These are phyloP conservation scores for Bujurquina vittata DNA, from an alignment of 2,113 vertebrate species.

Conservation along the genomic window DNA sequence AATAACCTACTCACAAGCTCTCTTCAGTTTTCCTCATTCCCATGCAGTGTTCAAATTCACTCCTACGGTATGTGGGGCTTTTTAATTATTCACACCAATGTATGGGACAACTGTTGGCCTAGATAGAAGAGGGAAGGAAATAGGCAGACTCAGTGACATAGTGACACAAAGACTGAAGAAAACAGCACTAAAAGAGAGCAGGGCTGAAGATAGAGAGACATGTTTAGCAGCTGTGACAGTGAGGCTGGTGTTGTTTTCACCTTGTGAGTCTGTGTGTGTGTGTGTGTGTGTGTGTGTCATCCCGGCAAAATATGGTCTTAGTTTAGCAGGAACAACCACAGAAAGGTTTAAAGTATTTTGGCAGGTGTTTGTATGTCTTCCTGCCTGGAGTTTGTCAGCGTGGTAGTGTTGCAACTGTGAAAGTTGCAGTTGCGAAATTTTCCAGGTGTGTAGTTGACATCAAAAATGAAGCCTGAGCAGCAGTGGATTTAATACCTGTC, in stretches of 20 bases:
- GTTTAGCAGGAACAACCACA: neutral
- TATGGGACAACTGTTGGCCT: slow-evolving; percentile 59
- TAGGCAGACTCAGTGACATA: neutral
- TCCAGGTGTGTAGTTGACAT: neutral
- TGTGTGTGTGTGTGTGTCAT: neutral
- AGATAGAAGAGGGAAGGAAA: slow-evolving; percentile 19
- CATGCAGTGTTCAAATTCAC: neutral
- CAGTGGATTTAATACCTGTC: neutral
- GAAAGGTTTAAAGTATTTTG: neutral
- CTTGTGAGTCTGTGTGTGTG: neutral
- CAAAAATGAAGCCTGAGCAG: neutral
- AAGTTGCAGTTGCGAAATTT: neutral
- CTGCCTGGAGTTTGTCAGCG: neutral
- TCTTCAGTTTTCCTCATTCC: neutral
- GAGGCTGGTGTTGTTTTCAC: neutral
- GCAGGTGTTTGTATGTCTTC: neutral
- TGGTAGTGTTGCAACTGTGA: neutral
- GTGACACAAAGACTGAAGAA: neutral
- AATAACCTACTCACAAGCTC: neutral
- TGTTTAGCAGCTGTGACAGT: slow-evolving; percentile 1
- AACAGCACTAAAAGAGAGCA: neutral
- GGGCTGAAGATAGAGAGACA: neutral
- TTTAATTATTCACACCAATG: slow-evolving; percentile 61
- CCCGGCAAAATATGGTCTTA: neutral
- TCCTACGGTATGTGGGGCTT: slow-evolving; percentile 11